Percentiles rank a stretch among this genome's conserved stretches.
Evolutionary conservation across 2,113 vertebrate species (phyloP).

Genomic region (Cryptotis parvus): DNA sequence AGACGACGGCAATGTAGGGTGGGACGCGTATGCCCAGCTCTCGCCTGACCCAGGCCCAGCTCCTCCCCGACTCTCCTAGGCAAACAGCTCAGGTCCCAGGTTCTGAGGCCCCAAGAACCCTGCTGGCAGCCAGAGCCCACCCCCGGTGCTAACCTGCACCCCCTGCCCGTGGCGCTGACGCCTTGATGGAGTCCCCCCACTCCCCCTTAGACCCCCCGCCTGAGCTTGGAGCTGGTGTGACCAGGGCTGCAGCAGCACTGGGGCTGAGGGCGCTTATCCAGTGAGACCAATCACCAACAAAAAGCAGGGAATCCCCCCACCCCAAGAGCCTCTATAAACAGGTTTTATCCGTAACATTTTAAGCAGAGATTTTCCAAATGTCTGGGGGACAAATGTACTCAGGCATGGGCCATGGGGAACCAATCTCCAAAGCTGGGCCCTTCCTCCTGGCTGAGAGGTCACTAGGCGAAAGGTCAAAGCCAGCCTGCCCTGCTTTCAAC

Average conservation of each 20-base stretch:
- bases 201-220: background rate
- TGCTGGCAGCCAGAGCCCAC: no score
- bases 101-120: no score
- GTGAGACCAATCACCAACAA: conserved; percentile 82
- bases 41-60: fast-evolving
- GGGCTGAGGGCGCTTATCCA: conserved; percentile 75
- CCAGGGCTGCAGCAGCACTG: conserved; percentile 17
- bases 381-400: fast-evolving
- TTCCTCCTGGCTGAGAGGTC: no score
- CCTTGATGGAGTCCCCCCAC: conserved; percentile 69
- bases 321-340: background rate
- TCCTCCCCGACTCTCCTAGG: no score
- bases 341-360: conserved; percentile 11
- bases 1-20: background rate
- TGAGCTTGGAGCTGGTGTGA: conserved; percentile 59
- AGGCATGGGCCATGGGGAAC: fast-evolving
- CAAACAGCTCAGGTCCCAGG: background rate
- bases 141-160: no score
- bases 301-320: conserved; percentile 65
- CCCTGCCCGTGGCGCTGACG: background rate
- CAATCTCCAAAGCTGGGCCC: background rate
- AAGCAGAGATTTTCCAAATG: conserved; percentile 11
- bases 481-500: background rate
- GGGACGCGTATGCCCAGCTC: no score
- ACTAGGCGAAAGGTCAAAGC: fast-evolving